Percentiles rank a stretch among this genome's conserved stretches.
phyloP scores from a whole-genome alignment of 2,113 vertebrate species.

The Osmerus eperlanus region DNA sequence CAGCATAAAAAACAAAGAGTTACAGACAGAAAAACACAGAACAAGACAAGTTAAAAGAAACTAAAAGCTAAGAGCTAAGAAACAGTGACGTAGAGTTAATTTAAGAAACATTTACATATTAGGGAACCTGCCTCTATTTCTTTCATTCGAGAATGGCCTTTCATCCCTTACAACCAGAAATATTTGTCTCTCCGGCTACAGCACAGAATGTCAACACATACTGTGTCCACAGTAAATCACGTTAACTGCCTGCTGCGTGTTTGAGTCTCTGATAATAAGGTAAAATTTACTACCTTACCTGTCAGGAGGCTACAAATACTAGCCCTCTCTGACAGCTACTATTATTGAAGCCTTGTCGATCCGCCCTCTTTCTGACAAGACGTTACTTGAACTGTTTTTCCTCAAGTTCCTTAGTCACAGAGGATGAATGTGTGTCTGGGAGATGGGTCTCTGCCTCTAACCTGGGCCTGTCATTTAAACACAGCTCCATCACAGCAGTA shows the following conservation, averaged over 20 bases:
- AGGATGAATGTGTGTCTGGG: conserved; percentile 25
- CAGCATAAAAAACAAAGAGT: no score
- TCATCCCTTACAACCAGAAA: neutral
- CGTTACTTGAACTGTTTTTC: conserved; percentile 65
- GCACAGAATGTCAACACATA: conserved; percentile 38
- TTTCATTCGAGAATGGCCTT: no score
- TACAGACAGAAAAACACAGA: no score
- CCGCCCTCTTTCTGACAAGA: conserved; percentile 70
- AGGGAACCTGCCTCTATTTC: no score
- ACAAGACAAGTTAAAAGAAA: no score
- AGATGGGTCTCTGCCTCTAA: conserved; percentile 49
- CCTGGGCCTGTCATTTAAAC: conserved; percentile 48
- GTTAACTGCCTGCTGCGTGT: conserved; percentile 27
- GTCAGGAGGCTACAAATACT: conserved; percentile 57
- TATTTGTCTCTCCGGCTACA: conserved; percentile 15
- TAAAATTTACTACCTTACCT: conserved; percentile 60
- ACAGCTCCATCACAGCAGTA: conserved; percentile 48
- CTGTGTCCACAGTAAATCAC: conserved; percentile 49
- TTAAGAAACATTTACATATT: no score
- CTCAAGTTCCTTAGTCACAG: conserved; percentile 43
- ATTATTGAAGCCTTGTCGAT: conserved; percentile 63
- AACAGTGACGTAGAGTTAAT: no score
- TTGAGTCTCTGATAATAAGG: conserved; percentile 54
- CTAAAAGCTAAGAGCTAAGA: no score
- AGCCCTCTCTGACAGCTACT: conserved; percentile 61